Base-by-base conservation (phyloP, 2,113 vertebrate species). In the Galbula dea region DNA sequence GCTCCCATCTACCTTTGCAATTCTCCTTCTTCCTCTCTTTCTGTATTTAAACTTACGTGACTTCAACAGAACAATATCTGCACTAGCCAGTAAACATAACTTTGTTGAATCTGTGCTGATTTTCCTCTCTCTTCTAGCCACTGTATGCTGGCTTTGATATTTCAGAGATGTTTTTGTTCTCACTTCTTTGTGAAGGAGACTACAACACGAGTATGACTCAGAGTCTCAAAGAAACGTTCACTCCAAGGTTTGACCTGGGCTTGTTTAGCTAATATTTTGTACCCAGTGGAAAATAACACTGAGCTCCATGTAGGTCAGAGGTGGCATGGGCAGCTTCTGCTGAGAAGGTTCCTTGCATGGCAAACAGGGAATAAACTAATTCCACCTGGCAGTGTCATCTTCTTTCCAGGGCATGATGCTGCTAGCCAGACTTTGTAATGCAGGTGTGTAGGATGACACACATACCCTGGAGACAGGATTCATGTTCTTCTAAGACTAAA, bases 381-480 rank as follows among this genome's bases (percentile, higher is more conserved):
- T 90, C 58, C 55, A 92, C 84, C 51, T 90, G 1, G 3, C 0
- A 0, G 34, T 87, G 76, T 78, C 20, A 0, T 89, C 46, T 41
- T 80, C 83, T 91, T 92, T 81, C 51, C 73, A 54, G 83, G 37
- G 54, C 66, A 54, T 55, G 77, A 82, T 62, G 45, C 32, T 73
- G 54, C 61, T 61, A 92, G 86, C 58, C 81, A 89, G 77, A 34
- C 54, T 87, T 66, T 66, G 74, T 82, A 87, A 81, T 66, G 41
- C 63, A 59, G 43, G 54, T 62, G 65, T 87, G 67, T 15, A 62
- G 71, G 83, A 92, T 73, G 91, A 95, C 88, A 87, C 29, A 67
- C 48, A 86, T 89, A 79, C 87, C 88, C 86, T 82, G 58, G 51
- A 90, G 90, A 90, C 26, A 95, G 23, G 54, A 92, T 92, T 83